These are phyloP conservation scores for Callionymus lyra DNA, from an alignment of 2,113 vertebrate species.

Conservation along the genomic window DNA sequence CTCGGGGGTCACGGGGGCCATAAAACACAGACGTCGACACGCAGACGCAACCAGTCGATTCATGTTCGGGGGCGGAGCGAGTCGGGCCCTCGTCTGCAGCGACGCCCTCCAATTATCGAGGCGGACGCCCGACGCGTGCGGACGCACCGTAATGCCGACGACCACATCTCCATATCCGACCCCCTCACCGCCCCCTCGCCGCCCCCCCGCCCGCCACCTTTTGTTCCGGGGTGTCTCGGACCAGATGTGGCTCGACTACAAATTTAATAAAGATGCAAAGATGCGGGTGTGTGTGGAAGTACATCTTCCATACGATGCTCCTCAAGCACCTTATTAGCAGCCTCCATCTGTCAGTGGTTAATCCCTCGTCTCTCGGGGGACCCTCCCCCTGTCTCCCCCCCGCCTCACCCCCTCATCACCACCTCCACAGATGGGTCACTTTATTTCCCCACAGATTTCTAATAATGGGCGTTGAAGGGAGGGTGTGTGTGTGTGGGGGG, in stretches of 20 bases:
- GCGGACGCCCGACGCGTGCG: conserved; percentile 61
- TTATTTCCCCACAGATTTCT: conserved; percentile 65
- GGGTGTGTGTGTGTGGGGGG: too few species aligned
- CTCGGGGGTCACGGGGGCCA: conserved; percentile 42
- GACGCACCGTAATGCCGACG: conserved; percentile 55
- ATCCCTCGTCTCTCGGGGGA: conserved; percentile 53
- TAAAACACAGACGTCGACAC: conserved; percentile 58
- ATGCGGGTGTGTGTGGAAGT: conserved; percentile 13
- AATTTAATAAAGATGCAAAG: conserved; percentile 65
- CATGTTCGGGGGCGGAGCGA: conserved; percentile 60
- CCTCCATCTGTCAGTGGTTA: conserved; percentile 69
- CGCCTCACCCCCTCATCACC: conserved; percentile 55
- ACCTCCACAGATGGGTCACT: conserved; percentile 67
- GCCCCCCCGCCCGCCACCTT: conserved; percentile 20
- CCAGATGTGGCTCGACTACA: conserved; percentile 68
- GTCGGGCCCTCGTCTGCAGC: conserved; percentile 56
- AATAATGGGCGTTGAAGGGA: conserved; percentile 61
- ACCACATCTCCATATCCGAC: conserved; percentile 57
- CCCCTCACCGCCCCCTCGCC: conserved; percentile 2
- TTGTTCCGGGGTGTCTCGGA: conserved; percentile 56
- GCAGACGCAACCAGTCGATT: conserved; percentile 36
- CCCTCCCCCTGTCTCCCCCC: conserved; percentile 7
- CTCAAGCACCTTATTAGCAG: conserved; percentile 60
- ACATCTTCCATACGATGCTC: conserved; percentile 31
- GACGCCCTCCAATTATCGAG: conserved; percentile 65